These are phyloP conservation scores for Hemiprocne comata DNA, from an alignment of 2,113 vertebrate genomes.

Conservation along the genomic window DNA sequence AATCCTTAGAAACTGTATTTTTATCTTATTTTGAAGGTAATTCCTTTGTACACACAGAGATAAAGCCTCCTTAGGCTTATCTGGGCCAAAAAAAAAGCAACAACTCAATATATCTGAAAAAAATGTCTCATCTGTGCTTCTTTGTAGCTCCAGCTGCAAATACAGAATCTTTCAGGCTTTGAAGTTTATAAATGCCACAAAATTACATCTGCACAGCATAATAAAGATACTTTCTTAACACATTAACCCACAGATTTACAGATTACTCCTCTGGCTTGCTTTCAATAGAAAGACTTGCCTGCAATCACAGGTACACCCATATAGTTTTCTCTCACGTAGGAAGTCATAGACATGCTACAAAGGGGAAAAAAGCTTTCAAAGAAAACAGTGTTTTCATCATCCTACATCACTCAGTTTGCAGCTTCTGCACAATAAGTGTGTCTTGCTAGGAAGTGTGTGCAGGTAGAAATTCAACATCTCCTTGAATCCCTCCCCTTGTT, in stretches of 20 bases:
- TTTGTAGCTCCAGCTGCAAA: conserved; percentile 8
- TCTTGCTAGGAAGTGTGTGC: background rate
- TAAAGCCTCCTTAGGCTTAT: conserved; percentile 9
- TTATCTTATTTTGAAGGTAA: conserved; percentile 3
- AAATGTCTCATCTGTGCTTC: background rate
- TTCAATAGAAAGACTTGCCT: background rate
- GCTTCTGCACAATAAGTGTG: background rate
- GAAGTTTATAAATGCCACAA: background rate
- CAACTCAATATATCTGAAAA: background rate
- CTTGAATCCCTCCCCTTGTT: background rate
- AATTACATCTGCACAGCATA: background rate
- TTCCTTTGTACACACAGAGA: conserved; percentile 4
- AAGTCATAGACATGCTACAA: background rate
- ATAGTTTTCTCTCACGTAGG: background rate
- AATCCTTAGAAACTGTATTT: conserved; percentile 30
- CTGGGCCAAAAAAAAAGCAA: background rate
- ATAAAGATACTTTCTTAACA: background rate
- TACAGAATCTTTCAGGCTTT: background rate
- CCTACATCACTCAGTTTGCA: background rate
- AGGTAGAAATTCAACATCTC: background rate
- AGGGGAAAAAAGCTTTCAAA: background rate
- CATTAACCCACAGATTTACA: background rate
- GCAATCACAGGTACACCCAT: fast-evolving
- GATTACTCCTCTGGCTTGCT: background rate
- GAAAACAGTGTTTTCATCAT: conserved; percentile 24